Conservation (phyloP, 2,888 invertebrate species). For the Poecilobothrus nobilitatus region DNA sequence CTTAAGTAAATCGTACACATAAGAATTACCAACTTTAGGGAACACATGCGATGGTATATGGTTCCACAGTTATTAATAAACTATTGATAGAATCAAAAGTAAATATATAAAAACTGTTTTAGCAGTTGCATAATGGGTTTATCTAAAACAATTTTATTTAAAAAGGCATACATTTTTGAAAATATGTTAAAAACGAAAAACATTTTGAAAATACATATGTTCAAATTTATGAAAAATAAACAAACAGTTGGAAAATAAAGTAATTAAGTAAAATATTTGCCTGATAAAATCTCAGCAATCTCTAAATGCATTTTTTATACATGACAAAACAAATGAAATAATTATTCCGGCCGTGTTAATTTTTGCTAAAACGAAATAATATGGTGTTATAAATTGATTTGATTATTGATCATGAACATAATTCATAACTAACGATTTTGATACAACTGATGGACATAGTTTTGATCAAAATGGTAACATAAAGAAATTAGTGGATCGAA, state of each 20-base stretch:
- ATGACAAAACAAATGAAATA: slow-evolving; percentile 82
- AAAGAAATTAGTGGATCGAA: slow-evolving; percentile 26
- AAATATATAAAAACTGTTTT: slow-evolving; percentile 80
- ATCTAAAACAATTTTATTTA: slow-evolving; percentile 71
- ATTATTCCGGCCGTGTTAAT: slow-evolving; percentile 83
- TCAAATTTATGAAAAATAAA: slow-evolving; percentile 55
- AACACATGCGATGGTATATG: no score
- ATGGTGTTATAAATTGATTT: slow-evolving; percentile 27
- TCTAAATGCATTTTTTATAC: slow-evolving; percentile 85
- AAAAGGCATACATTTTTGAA: slow-evolving; percentile 63
- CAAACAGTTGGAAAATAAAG: slow-evolving; percentile 50
- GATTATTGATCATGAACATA: slow-evolving; percentile 28
- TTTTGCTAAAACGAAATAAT: slow-evolving; percentile 53
- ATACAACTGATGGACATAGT: slow-evolving; percentile 24
- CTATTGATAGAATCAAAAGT: slow-evolving; percentile 76
- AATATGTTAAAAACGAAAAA: slow-evolving; percentile 55
- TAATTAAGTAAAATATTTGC: slow-evolving; percentile 73
- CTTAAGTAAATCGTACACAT: no score
- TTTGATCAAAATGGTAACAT: slow-evolving; percentile 25
- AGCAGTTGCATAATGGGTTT: slow-evolving; percentile 90
- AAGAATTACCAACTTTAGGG: no score
- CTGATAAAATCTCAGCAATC: slow-evolving; percentile 77
- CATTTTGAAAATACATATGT: slow-evolving; percentile 80
- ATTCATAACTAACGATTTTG: slow-evolving; percentile 28
- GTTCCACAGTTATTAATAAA: no score